Evolutionary conservation across 2,113 vertebrate genomes (phyloP), one percentile per base, ranked within the genome.

Genomic region (Cyprinus carpio): DNA sequence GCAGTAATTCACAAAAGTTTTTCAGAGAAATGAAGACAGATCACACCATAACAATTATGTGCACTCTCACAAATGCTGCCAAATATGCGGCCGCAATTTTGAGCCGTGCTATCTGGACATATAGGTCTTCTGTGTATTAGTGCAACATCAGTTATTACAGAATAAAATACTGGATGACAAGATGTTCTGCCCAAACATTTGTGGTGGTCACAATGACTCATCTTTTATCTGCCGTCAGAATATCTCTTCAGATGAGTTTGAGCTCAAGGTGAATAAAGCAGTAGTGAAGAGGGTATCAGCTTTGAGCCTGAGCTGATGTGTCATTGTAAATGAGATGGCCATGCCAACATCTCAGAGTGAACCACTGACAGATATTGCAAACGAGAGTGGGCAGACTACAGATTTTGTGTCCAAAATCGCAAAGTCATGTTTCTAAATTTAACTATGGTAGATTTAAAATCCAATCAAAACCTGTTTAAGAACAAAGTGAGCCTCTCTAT

Each of bases 261-360:
- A 25, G 31, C 56, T 80, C 18, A 64, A 62, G 20, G 13, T n/a
- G 3, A 64, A 80, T 43, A 80, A 80, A 43, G 77, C 5, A 75
- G 43, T 25, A 75, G n/a, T 3, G 43, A 75, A n/a, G 5, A 75
- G 23, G 37, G 77, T 43, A 25, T 80, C 54, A 80, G 77, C 56
- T 80, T 62, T 62, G 56, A 80, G 54, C 23, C 77, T 64, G 34
- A 43, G 56, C 56, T 80, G 56, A 80, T 80, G 58, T 25, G 29
- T 60, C 20, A 78, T 60, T 78, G 75, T 78, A 37, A 78, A 58
- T 78, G 34, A 62, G 58, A 62, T 20, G 18, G 34, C 43, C 11
- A 75, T 75, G 71, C 23, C n/a, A 5, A 40, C 11, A 62, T 80
- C 77, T 62, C 13, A 80, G 31, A 80, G 23, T 37, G 64, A 67